Evolutionary conservation across 2,888 invertebrate species (phyloP).

Genomic region (Cephus sareptanus): DNA sequence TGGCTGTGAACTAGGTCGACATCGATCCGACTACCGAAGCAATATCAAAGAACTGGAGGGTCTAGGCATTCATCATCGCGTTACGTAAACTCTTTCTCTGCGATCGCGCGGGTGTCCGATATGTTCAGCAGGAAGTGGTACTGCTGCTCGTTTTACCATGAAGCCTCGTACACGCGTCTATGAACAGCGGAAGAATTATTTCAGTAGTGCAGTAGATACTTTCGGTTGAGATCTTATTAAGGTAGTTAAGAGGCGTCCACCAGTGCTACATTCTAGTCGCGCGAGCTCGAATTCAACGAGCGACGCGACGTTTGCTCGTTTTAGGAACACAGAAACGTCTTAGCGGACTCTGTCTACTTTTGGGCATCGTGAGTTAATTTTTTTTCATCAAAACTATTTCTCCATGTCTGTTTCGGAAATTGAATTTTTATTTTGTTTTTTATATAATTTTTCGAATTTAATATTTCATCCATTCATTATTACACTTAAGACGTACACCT

Average conservation of each 20-base stretch:
- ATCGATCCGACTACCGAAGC: neutral
- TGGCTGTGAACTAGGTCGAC: neutral
- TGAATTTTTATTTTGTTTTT: too few relatives aligned
- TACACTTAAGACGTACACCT: too few relatives aligned
- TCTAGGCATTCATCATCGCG: neutral
- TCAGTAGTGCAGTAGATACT: neutral
- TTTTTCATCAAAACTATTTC: too few relatives aligned
- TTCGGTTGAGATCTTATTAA: slow-evolving; percentile 1
- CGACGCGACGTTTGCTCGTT: neutral
- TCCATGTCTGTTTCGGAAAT: too few relatives aligned
- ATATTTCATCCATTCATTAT: too few relatives aligned
- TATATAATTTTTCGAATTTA: too few relatives aligned
- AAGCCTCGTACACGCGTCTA: neutral
- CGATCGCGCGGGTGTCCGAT: neutral
- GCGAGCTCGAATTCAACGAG: neutral
- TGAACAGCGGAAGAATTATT: neutral
- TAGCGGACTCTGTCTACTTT: neutral
- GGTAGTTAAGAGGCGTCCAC: neutral
- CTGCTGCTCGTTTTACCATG: neutral
- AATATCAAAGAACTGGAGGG: neutral
- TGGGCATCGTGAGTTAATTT: too few relatives aligned
- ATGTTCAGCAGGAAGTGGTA: neutral
- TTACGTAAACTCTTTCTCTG: neutral
- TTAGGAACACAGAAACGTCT: neutral
- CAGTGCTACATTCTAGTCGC: neutral